Percentiles rank a stretch among this genome's conserved stretches.
Evolutionary conservation across 2,797 vertebrate genomes (phyloP).

Genomic region (Eurystomus glaucurus): DNA sequence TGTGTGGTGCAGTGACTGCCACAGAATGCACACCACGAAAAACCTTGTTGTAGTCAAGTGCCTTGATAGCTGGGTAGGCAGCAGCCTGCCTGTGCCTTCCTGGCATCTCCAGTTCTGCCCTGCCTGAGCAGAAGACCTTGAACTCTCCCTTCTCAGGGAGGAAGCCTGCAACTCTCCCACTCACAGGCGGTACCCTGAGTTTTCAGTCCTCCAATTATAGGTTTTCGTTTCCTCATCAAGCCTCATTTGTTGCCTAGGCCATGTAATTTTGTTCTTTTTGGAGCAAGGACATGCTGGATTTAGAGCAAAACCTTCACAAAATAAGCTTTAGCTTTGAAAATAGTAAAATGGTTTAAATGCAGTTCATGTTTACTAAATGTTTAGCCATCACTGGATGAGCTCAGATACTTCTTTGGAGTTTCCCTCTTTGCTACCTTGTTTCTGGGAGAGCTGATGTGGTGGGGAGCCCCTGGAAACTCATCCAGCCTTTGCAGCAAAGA

Average conservation of each 20-base stretch:
- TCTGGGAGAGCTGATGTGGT: accelerated
- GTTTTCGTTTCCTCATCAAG: slow-evolving; percentile 14
- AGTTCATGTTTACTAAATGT: not conserved
- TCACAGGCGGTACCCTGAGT: not conserved
- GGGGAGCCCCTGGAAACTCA: not conserved
- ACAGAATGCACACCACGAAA: not conserved
- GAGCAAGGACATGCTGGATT: not conserved
- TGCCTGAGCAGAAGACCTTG: not conserved
- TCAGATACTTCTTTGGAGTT: not conserved
- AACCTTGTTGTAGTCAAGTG: not conserved
- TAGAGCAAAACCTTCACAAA: slow-evolving; percentile 20
- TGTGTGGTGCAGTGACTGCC: not conserved
- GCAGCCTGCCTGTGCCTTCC: not conserved
- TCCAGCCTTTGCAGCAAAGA: not conserved
- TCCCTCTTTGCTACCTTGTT: not conserved
- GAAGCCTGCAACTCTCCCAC: not conserved
- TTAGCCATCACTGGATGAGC: not conserved
- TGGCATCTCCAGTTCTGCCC: not conserved
- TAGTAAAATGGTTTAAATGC: not conserved
- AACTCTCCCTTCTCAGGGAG: not conserved
- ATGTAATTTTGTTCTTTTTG: slow-evolving; percentile 53
- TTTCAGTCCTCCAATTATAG: not conserved
- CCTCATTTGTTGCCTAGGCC: slow-evolving; percentile 16
- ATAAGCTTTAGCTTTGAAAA: slow-evolving; percentile 9
- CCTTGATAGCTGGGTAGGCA: not conserved